Base-by-base conservation (phyloP, 2,797 vertebrate species). In the Melanotaenia nigrans region DNA sequence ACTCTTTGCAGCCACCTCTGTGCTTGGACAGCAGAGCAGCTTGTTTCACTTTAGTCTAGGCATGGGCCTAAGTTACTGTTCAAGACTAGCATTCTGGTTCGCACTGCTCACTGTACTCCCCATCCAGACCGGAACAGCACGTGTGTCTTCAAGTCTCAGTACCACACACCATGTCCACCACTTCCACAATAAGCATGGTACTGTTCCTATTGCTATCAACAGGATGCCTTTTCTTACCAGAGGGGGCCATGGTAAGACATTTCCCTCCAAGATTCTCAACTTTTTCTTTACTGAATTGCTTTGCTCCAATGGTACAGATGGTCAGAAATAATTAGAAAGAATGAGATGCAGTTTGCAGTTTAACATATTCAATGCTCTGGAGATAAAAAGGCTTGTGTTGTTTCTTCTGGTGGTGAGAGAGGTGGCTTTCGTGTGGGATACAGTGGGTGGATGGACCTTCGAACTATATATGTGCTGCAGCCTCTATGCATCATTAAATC, bases 91-190 rank as follows among this genome's bases (percentile, higher is more conserved):
- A 25, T 90, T 94, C 76, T 94, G 89, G 77, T 82, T 96, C 54
- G 87, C 94, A 69, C 85, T 96, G 84, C 89, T 96, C 60, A 92
- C 91, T 57, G 79, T 91, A 2, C 89, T 94, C 30, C 93, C 94
- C 79, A 95, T 95, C 89, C 92, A 93, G 85, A 93, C 95, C 65
- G 94, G 94, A 75, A 95, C 95, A 72, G 96, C 96, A 77, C 95
- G 96, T 55, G 96, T 98, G 85, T 97, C 97, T 75, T 97, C 97
- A 83, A 97, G 96, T 85, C 95, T 97, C 89, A 97, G 96, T 81
- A 97, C 96, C 85, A 97, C 96, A 16, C 96, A 97, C 91, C 97
- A 98, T 82, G 96, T 97, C 89, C 97, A 97, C 93, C 97, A 97
- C 94, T 97, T 98, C 93, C 96, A 97, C 94, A 98, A 95, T 92